A percentile compares a stretch with the other conserved stretches of the same genome.
phyloP scores from a whole-genome alignment of 2,888 invertebrate genomes.

The Oligia strigilis region DNA sequence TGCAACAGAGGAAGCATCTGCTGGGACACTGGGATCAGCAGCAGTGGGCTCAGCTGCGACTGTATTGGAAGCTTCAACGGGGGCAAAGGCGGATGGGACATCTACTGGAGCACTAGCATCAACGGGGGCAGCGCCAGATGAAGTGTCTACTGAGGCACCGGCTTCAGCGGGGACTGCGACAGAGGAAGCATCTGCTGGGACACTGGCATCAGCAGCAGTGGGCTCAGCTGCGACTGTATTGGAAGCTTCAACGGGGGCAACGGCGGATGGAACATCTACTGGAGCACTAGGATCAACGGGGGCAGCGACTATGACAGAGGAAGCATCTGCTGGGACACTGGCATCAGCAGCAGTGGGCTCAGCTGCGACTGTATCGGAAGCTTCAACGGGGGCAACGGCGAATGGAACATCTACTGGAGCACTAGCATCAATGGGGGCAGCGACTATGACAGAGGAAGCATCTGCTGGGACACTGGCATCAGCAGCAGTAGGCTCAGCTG shows the following conservation, averaged over 20 bases:
- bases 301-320: background rate
- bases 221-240: background rate
- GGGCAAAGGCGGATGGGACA: fast-evolving
- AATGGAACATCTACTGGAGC: background rate
- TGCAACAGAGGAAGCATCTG: background rate
- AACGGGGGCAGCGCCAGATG: fast-evolving
- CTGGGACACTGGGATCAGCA: background rate
- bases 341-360: background rate
- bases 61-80: background rate
- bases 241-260: background rate
- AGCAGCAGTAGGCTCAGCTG: background rate
- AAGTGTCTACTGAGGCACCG: background rate
- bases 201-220: background rate
- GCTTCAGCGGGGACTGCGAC: background rate
- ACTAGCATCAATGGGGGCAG: background rate
- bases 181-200: background rate
- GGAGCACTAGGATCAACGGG: background rate
- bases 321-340: background rate
- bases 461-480: background rate
- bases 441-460: background rate
- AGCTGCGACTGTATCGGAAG: background rate
- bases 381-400: fast-evolving
- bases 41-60: background rate
- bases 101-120: background rate
- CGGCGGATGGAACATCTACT: fast-evolving